phyloP scores from a whole-genome alignment of 2,113 vertebrate species.

The Puma concolor region DNA sequence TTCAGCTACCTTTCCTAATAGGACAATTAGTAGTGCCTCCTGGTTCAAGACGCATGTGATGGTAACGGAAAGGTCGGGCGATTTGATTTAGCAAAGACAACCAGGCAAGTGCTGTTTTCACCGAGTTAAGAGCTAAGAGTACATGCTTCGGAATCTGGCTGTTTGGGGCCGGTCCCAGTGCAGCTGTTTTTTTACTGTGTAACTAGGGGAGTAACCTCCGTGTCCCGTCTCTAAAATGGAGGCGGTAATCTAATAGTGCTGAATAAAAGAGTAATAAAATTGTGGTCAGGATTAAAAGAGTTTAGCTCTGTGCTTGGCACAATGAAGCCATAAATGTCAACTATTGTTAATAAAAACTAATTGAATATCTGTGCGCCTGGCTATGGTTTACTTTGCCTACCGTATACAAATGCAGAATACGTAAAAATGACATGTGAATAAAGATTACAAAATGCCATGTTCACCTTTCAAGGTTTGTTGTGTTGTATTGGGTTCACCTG shows the following conservation, averaged over 20 bases:
- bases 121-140: not conserved
- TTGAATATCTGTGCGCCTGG: not conserved
- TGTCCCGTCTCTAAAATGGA: not conserved
- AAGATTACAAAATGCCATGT: not conserved
- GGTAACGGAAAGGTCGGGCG: not conserved
- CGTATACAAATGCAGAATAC: not conserved
- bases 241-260: not conserved
- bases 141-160: not conserved
- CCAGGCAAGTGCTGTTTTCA: not conserved
- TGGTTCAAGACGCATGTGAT: not conserved
- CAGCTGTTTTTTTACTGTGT: not conserved
- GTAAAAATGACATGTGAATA: not conserved
- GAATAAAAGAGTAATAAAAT: not conserved
- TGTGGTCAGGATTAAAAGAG: not conserved
- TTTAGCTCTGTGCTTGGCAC: not conserved
- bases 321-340: not conserved
- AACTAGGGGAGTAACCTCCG: not conserved
- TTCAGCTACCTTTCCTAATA: not conserved
- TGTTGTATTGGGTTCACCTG: not conserved
- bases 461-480: not conserved
- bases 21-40: not conserved
- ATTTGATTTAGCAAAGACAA: not conserved
- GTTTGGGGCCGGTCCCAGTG: not conserved
- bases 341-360: conserved; percentile 15
- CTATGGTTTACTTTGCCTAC: not conserved